Percentiles rank a stretch among this genome's conserved stretches.
These are phyloP conservation scores for Pseudachorutes palmiensis DNA, from an alignment of 1,140 invertebrate genomes.

Conservation along the genomic window DNA sequence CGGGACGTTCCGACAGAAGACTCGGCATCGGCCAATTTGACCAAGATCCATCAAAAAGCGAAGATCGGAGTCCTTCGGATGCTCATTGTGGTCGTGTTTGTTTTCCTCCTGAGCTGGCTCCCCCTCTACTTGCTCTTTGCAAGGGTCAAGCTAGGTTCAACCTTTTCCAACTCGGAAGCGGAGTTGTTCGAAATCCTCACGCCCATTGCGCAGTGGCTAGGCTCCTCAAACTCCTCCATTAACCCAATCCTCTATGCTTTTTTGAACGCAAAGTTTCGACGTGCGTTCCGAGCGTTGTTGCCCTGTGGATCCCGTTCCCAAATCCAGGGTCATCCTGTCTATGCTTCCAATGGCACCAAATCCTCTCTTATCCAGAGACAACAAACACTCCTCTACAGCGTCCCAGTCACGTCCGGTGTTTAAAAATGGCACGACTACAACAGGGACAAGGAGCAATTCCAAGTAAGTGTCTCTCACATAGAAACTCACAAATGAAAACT, in stretches of 20 bases:
- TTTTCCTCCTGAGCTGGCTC: slow-evolving; percentile 91
- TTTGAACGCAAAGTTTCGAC: slow-evolving; percentile 35
- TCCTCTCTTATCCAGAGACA: slow-evolving; percentile 27
- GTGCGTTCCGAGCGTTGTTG: slow-evolving; percentile 30
- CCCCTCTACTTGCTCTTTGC: slow-evolving; percentile 86
- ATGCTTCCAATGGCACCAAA: slow-evolving; percentile 26
- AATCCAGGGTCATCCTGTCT: background rate
- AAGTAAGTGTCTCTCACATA: too few relatives aligned
- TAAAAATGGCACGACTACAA: background rate
- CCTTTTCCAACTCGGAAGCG: slow-evolving; percentile 61
- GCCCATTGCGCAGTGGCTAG: slow-evolving; percentile 92
- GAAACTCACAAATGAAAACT: too few relatives aligned
- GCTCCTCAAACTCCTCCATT: slow-evolving; percentile 90
- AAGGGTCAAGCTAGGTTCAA: slow-evolving; percentile 68
- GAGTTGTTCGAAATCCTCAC: slow-evolving; percentile 69
- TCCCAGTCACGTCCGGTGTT: slow-evolving; percentile 22
- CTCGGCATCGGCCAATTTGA: slow-evolving; percentile 71
- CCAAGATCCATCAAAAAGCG: slow-evolving; percentile 75
- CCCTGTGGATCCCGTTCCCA: slow-evolving; percentile 27
- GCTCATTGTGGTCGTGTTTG: slow-evolving; percentile 85
- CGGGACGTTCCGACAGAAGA: slow-evolving; percentile 80
- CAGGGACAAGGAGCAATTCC: too few relatives aligned
- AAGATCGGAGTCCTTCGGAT: slow-evolving; percentile 93
- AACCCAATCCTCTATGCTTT: slow-evolving; percentile 70
- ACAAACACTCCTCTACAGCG: slow-evolving; percentile 27